These are phyloP conservation scores for Eristalinus aeneus DNA, from an alignment of 2,888 invertebrate genomes.

Conservation along the genomic window DNA sequence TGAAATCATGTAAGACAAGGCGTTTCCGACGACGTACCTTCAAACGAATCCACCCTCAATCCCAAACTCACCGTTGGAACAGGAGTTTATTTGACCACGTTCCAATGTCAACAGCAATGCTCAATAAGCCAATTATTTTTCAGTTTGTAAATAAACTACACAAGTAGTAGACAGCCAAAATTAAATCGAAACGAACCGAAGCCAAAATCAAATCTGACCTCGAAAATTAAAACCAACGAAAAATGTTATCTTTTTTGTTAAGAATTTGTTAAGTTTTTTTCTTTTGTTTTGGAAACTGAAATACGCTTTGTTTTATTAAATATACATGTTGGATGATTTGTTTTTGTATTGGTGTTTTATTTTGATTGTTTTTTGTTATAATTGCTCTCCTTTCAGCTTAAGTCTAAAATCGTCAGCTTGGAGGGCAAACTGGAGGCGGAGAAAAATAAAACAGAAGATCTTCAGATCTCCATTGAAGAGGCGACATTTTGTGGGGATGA, in stretches of 20 bases:
- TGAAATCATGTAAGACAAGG: neutral
- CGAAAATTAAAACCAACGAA: neutral
- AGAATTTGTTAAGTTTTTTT: conserved; percentile 5
- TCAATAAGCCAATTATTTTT: neutral
- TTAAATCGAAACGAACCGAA: neutral
- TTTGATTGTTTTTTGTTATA: conserved; percentile 3
- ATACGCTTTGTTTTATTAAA: neutral
- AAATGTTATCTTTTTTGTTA: neutral
- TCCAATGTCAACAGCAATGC: conserved; percentile 34
- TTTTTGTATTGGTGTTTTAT: conserved; percentile 28
- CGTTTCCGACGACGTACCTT: neutral
- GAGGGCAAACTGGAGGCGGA: conserved; percentile 88
- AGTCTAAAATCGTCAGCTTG: conserved; percentile 84
- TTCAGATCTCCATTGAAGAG: conserved; percentile 95
- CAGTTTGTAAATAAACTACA: neutral
- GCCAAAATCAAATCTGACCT: neutral
- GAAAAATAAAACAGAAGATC: conserved; percentile 90
- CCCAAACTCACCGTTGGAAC: neutral
- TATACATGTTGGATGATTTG: conserved; percentile 4
- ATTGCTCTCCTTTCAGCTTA: conserved; percentile 77
- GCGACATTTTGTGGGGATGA: conserved; percentile 94
- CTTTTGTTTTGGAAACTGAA: neutral
- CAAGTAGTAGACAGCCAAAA: neutral
- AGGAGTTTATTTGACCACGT: neutral
- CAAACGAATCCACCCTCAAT: neutral